Evolutionary conservation across 2,888 invertebrate genomes (phyloP), one percentile per base, ranked within the genome.

Genomic region (Opisthograptis luteolata): DNA sequence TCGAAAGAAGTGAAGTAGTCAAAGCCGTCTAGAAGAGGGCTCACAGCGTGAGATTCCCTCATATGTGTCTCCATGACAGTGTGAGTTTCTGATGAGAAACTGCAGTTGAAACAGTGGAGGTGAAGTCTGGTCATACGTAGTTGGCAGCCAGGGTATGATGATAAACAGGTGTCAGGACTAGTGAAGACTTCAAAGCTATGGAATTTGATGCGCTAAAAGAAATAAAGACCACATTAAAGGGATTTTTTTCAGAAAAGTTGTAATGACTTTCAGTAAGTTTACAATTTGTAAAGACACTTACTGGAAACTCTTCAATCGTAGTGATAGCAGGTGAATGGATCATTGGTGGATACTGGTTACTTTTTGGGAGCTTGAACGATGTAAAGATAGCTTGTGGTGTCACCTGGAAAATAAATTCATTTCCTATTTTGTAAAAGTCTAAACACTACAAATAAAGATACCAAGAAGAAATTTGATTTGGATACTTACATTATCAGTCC

Each of bases 301-400:
- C 91, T 46, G 90, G 87, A 61, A 90, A 90, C 60, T 91, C 91
- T 61, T 91, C 91, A 37, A 87, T 61, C 2, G 84, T 83, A n/a
- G 81, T 64, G 25, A 88, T 84, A 3, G 82, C 84, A 1, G 91
- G 88, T 12, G 90, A 76, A 25, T 78, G 87, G 32, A 84, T 76
- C 8, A 84, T 64, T 8, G 86, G 82, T 25, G 89, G 84, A 49
- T 88, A 60, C 64, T 91, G 91, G 52, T 87, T 91, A 64, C 85
- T 85, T 84, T 97, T 97, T 10, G 97, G 97, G 55, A 98, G 91
- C 78, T 98, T 98, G 80, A 98, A 98, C 64, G 97, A 97, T 10
- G 97, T 97, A 79, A 97, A 98, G 63, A 97, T 96, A 0, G 97
- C 97, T 83, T 97, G 96, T 0, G 97, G 97, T 20, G 96, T 94